Percentiles rank a stretch among this genome's conserved stretches.
Conservation (phyloP, 2,113 vertebrate genomes). For the Gobio gobio region DNA sequence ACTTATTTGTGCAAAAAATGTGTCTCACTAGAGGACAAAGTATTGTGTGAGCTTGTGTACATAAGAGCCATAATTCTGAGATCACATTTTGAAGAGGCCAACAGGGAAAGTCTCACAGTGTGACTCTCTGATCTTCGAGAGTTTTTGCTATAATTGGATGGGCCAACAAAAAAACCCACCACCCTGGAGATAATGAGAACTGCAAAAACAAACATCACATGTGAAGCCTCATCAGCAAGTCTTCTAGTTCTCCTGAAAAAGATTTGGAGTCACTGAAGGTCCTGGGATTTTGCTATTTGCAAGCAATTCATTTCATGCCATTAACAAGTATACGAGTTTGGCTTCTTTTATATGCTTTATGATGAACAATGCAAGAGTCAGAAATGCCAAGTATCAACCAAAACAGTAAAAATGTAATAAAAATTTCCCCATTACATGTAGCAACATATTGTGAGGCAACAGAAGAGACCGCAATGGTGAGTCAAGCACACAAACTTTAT, state of each 20-base stretch:
- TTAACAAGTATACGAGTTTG: not conserved
- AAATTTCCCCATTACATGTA: not conserved
- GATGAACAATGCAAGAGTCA: constrained; percentile 5
- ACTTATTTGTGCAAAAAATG: constrained; percentile 1
- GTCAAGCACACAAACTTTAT: no score
- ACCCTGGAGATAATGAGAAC: constrained; percentile 30
- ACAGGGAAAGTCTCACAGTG: constrained; percentile 24
- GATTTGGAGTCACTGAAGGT: constrained; percentile 7
- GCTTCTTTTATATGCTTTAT: not conserved
- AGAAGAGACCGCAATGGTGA: no score
- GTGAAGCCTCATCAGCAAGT: constrained; percentile 39
- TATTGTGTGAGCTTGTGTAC: constrained; percentile 1
- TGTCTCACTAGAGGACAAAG: not conserved
- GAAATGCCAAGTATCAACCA: not conserved
- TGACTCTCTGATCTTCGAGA: constrained; percentile 30
- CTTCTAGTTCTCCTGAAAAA: constrained; percentile 18
- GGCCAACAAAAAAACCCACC: not conserved
- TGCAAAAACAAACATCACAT: not conserved
- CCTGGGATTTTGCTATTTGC: not conserved
- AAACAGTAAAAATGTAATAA: not conserved
- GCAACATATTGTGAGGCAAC: not conserved
- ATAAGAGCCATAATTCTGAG: not conserved
- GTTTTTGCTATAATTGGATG: constrained; percentile 14
- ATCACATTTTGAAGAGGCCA: constrained; percentile 19
- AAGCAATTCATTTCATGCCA: not conserved